These are phyloP conservation scores for Dugesia japonica DNA, from an alignment of 2,888 invertebrate genomes.

Conservation along the genomic window DNA sequence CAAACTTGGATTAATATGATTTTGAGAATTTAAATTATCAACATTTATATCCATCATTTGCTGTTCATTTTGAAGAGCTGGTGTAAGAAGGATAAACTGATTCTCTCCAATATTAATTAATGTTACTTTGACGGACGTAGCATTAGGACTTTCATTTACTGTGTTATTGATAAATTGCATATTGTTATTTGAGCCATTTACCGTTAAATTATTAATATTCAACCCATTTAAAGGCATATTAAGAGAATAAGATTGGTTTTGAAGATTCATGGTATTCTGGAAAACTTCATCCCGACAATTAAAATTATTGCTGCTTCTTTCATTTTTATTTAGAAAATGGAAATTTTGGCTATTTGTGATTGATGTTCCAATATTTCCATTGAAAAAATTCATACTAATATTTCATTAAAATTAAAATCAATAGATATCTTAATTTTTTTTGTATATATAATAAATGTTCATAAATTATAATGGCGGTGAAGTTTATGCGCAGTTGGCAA, in stretches of 20 bases:
- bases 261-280: not conserved
- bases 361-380: constrained; percentile 9
- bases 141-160: not conserved
- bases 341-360: not conserved
- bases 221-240: not conserved
- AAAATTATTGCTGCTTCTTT: not conserved
- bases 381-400: not conserved
- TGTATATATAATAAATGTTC: not conserved
- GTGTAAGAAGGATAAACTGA: not conserved
- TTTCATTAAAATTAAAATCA: not conserved
- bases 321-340: constrained; percentile 2
- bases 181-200: not conserved
- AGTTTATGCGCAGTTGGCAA: constrained; percentile 15
- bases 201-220: not conserved
- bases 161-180: not conserved
- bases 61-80: not conserved
- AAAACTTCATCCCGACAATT: constrained; percentile 5
- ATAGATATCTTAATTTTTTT: not conserved
- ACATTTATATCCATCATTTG: not conserved
- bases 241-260: not conserved
- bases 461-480: constrained; percentile 20
- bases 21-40: not conserved
- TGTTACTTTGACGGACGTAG: not conserved
- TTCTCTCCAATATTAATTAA: not conserved
- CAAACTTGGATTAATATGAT: constrained; percentile 6